These are phyloP conservation scores for Hylaeus anthracinus DNA, from an alignment of 1,140 invertebrate species.

Conservation along the genomic window DNA sequence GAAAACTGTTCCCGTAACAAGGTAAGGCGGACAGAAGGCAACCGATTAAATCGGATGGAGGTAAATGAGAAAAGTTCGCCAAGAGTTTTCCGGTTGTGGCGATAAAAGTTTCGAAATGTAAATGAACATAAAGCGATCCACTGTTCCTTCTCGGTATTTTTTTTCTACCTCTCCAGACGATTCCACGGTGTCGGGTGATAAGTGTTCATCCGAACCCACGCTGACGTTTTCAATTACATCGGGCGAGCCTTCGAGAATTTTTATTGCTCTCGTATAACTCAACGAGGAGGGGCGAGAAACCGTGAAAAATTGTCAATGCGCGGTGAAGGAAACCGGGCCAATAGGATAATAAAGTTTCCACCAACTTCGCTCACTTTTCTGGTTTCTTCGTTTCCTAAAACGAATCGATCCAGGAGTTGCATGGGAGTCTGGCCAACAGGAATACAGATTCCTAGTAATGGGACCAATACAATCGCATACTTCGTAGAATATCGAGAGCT, in stretches of 20 bases:
- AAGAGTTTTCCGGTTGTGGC: slow-evolving; percentile 12
- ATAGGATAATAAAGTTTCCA: slow-evolving; percentile 37
- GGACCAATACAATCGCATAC: too few relatives aligned
- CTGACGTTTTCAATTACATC: slow-evolving; percentile 40
- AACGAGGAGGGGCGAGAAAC: background rate
- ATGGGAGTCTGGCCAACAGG: background rate
- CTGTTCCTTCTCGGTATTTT: background rate
- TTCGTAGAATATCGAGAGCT: too few relatives aligned
- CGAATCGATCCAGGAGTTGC: background rate
- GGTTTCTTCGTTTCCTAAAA: background rate
- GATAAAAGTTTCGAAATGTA: slow-evolving; percentile 47
- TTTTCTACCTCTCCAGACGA: background rate
- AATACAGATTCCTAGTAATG: background rate
- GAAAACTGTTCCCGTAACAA: background rate
- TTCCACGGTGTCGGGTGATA: slow-evolving; percentile 3
- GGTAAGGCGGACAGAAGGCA: background rate
- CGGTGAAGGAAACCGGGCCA: background rate
- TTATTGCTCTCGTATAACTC: slow-evolving; percentile 22
- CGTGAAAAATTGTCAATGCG: slow-evolving; percentile 27
- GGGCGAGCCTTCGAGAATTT: slow-evolving; percentile 5
- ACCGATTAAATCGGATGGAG: slow-evolving; percentile 39
- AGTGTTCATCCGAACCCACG: slow-evolving; percentile 11
- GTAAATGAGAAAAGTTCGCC: slow-evolving; percentile 47
- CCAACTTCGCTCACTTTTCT: background rate
- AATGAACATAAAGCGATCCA: slow-evolving; percentile 36